phyloP scores from a whole-genome alignment of 2,797 vertebrate species.

The Paedocypris micromegethes region DNA sequence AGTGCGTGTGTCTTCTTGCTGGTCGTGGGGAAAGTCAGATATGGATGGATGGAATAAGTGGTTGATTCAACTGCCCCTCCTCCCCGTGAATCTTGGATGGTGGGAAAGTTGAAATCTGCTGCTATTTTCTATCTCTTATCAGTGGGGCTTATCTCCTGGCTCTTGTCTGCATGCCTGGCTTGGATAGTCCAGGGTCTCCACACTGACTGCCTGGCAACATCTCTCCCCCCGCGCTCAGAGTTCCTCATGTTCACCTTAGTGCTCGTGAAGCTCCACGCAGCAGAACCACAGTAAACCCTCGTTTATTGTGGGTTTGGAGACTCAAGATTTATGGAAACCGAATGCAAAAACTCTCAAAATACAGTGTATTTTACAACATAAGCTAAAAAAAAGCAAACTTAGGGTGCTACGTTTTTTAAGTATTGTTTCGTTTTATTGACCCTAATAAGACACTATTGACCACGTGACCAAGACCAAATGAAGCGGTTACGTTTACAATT shows the following conservation, averaged over 20 bases:
- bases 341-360: too few relatives aligned
- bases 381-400: too few relatives aligned
- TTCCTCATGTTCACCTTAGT: slow-evolving; percentile 6
- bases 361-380: too few relatives aligned
- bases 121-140: slow-evolving; percentile 95
- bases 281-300: background rate
- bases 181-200: slow-evolving; percentile 80
- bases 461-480: too few relatives aligned
- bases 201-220: slow-evolving; percentile 64
- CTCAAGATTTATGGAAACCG: too few relatives aligned
- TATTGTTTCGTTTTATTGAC: too few relatives aligned
- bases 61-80: slow-evolving; percentile 44
- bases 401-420: too few relatives aligned
- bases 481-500: too few relatives aligned
- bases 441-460: too few relatives aligned
- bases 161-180: slow-evolving; percentile 80
- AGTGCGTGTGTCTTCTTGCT: slow-evolving; percentile 38
- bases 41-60: slow-evolving; percentile 49
- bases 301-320: too few relatives aligned
- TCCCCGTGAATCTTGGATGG: slow-evolving; percentile 65
- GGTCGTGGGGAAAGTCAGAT: slow-evolving; percentile 41
- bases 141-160: slow-evolving; percentile 78
- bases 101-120: slow-evolving; percentile 97
- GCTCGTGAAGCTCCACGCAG: background rate
- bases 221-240: slow-evolving; percentile 5